These are phyloP conservation scores for Semnopithecus entellus DNA, from an alignment of 2,113 vertebrate genomes.

Conservation along the genomic window DNA sequence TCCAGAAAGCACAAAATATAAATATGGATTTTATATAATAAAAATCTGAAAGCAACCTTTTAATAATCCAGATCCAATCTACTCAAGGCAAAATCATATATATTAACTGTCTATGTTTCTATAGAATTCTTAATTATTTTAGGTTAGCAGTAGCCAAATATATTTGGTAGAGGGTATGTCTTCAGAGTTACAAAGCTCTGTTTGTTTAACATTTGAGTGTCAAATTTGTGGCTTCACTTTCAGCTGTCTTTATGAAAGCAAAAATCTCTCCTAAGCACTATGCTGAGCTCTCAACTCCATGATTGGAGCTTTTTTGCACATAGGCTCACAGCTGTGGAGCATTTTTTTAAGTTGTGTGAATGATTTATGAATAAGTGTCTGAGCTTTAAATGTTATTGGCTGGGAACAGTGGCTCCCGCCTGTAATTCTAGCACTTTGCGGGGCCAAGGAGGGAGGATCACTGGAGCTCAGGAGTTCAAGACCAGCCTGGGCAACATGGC, in stretches of 20 bases:
- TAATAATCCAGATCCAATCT: neutral
- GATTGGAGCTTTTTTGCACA: neutral
- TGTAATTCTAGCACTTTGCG: no score
- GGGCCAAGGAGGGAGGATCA: no score
- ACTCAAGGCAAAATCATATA: neutral
- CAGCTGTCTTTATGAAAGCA: neutral
- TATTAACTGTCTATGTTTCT: neutral
- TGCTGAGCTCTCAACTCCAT: neutral
- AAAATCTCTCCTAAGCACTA: neutral
- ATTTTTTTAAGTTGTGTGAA: neutral
- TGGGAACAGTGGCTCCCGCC: no score
- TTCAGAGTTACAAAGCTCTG: neutral
- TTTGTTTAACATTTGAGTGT: neutral
- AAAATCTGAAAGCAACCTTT: neutral
- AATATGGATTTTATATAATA: neutral
- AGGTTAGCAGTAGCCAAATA: neutral
- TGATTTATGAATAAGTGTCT: slow-evolving; percentile 23
- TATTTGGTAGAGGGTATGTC: neutral
- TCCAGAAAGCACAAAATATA: neutral
- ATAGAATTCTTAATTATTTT: neutral
- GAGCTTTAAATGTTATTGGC: neutral
- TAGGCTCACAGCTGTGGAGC: neutral
- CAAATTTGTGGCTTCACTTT: neutral
- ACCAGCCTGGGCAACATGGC: no score
- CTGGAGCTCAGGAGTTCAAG: no score